Percentiles rank a stretch among this genome's conserved stretches.
These are phyloP conservation scores for Zele albiditarsus DNA, from an alignment of 2,888 invertebrate species.

Conservation along the genomic window DNA sequence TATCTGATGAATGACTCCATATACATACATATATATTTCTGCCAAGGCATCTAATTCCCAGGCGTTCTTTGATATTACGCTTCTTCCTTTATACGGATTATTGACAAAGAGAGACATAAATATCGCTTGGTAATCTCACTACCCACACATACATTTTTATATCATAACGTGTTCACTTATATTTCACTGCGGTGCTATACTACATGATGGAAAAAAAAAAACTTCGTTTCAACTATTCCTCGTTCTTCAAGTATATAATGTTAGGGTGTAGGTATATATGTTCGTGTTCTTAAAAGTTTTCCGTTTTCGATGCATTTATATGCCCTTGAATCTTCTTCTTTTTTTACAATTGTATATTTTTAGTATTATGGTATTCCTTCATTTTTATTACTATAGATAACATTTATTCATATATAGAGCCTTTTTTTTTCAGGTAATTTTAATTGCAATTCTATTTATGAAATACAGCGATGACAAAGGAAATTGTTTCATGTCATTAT, in stretches of 20 bases:
- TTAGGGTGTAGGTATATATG: not conserved
- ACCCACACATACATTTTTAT: conserved; percentile 23
- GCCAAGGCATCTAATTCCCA: conserved; percentile 60
- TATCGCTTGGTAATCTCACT: conserved; percentile 56
- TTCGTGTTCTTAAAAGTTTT: not conserved
- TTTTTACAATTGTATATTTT: not conserved
- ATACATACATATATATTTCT: conserved; percentile 6
- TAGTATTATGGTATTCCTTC: not conserved
- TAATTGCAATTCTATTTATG: not conserved
- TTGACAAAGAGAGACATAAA: conserved; percentile 64
- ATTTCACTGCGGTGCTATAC: conserved; percentile 16
- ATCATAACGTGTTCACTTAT: conserved; percentile 29
- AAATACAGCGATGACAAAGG: not conserved
- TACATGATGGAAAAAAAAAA: conserved; percentile 9
- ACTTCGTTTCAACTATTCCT: conserved; percentile 12
- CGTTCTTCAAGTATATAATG: not conserved
- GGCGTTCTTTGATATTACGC: conserved; percentile 56
- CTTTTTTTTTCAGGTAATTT: not conserved
- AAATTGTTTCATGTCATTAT: not conserved
- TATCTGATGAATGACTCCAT: conserved; percentile 52
- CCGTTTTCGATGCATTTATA: not conserved
- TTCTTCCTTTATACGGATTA: conserved; percentile 50
- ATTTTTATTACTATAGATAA: not conserved
- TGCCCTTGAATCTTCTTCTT: not conserved
- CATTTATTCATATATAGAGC: no score